Evolutionary conservation across 2,797 vertebrate genomes (phyloP).

Genomic region (Pseudopleuronectes americanus): DNA sequence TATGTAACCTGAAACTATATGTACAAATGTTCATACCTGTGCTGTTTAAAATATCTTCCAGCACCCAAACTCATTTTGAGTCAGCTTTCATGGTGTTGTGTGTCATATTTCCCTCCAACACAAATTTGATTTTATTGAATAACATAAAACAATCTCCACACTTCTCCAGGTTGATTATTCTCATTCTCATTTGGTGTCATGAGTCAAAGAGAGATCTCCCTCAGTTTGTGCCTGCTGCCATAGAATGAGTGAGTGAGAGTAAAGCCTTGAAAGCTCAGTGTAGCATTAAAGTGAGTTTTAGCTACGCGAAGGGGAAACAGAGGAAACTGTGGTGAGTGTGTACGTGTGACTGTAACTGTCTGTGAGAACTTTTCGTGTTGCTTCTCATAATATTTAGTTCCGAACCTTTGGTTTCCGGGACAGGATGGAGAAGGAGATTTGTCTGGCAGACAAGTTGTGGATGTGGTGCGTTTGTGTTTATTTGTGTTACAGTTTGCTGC

Average conservation of each 20-base stretch:
- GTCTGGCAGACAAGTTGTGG: neutral
- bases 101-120: too few species aligned
- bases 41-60: too few species aligned
- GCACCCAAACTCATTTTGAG: too few species aligned
- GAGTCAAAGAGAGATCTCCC: neutral
- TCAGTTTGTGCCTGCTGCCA: neutral
- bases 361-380: neutral
- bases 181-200: neutral
- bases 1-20: too few species aligned
- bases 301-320: neutral
- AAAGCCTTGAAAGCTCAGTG: neutral
- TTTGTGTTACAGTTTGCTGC: neutral
- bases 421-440: neutral
- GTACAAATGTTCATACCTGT: too few species aligned
- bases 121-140: neutral
- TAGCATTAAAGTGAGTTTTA: neutral
- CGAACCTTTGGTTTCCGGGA: neutral
- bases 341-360: neutral
- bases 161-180: neutral
- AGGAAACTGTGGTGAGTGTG: constrained; percentile 10
- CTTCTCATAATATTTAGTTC: constrained; percentile 7
- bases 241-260: neutral
- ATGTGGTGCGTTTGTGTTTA: neutral
- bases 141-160: neutral
- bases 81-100: too few species aligned